phyloP scores from a whole-genome alignment of 2,888 invertebrate species.

The Tetragnatha montana region DNA sequence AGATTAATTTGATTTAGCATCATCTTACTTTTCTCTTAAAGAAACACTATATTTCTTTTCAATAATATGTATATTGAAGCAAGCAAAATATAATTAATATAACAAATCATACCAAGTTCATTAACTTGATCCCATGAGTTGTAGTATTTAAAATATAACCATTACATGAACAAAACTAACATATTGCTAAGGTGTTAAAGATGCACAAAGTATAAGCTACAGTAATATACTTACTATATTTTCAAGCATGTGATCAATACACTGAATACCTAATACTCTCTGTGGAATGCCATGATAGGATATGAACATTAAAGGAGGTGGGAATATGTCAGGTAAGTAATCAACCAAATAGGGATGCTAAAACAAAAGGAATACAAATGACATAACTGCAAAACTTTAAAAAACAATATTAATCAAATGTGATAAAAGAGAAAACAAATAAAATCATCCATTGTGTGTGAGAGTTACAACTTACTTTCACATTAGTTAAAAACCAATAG shows the following conservation, averaged over 20 bases:
- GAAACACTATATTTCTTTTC: no score
- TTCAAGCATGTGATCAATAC: constrained; percentile 57
- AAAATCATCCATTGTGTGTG: neutral
- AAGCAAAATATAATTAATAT: no score
- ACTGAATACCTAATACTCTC: constrained; percentile 38
- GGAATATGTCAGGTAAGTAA: constrained; percentile 45
- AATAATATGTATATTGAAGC: no score
- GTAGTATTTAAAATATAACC: no score
- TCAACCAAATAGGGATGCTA: constrained; percentile 61
- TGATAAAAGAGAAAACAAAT: neutral
- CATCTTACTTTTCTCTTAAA: no score
- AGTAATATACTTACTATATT: constrained; percentile 50
- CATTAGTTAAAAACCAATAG: constrained; percentile 27
- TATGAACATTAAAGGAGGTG: constrained; percentile 56
- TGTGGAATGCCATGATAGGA: constrained; percentile 36
- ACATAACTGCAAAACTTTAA: neutral
- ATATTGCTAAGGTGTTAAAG: no score
- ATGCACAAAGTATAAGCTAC: neutral
- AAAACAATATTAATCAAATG: neutral
- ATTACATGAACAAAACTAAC: no score
- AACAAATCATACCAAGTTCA: no score
- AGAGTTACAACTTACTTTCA: constrained; percentile 33
- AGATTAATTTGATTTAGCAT: no score
- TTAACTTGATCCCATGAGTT: no score
- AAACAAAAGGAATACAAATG: neutral